Percentiles rank a stretch among this genome's conserved stretches.
These are phyloP conservation scores for Paramacrobiotus metropolitanus DNA, from an alignment of 1,140 invertebrate genomes.

Conservation along the genomic window DNA sequence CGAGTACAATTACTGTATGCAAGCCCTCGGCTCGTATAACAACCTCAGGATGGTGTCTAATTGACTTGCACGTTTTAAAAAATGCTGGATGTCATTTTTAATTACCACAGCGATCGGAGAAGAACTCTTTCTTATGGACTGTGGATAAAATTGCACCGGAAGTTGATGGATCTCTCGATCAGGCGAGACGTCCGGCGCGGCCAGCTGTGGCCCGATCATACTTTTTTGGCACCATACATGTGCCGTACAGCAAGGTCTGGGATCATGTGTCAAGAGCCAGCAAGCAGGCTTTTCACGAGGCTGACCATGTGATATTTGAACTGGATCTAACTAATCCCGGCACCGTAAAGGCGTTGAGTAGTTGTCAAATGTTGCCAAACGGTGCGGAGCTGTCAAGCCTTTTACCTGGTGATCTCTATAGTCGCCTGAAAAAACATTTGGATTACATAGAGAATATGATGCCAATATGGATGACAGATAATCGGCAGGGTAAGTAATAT, in stretches of 20 bases:
- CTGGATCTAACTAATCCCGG: conserved; percentile 29
- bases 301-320: conserved; percentile 30
- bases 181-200: not conserved
- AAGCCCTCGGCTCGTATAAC: too few relatives aligned
- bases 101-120: not conserved
- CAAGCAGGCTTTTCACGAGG: conserved; percentile 27
- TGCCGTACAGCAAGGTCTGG: conserved; percentile 33
- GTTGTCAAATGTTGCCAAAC: conserved; percentile 29
- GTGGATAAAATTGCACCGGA: not conserved
- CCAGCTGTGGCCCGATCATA: conserved; percentile 25
- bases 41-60: too few relatives aligned
- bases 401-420: conserved; percentile 26
- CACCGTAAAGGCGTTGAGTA: conserved; percentile 25
- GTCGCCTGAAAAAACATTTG: conserved; percentile 26
- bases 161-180: not conserved
- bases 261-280: conserved; percentile 28
- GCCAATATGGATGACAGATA: conserved; percentile 27
- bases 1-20: too few relatives aligned
- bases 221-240: conserved; percentile 35
- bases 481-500: conserved; percentile 19
- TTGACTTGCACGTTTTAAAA: too few relatives aligned
- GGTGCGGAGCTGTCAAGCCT: conserved; percentile 24
- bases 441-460: conserved; percentile 27
- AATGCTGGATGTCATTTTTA: not conserved
- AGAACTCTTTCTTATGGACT: not conserved